A percentile compares a stretch with the other conserved stretches of the same genome.
These are phyloP conservation scores for Nothobranchius furzeri DNA, from an alignment of 2,113 vertebrate genomes.

Conservation along the genomic window DNA sequence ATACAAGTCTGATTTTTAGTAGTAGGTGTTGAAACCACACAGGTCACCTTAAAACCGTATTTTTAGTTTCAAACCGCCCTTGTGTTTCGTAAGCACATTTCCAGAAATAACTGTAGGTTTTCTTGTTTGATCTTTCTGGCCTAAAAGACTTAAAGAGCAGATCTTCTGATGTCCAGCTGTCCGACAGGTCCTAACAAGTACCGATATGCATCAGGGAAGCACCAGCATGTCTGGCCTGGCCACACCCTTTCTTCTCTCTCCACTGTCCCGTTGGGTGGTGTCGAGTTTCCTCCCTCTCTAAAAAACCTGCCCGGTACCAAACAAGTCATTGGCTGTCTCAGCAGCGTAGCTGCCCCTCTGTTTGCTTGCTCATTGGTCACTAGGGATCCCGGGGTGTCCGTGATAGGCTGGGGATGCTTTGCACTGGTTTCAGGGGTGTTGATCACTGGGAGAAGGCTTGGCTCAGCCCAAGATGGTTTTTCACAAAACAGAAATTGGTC, in stretches of 20 bases:
- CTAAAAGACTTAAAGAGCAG: background rate
- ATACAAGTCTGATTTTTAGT: conserved; percentile 9
- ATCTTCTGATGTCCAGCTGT: conserved; percentile 24
- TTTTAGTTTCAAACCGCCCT: background rate
- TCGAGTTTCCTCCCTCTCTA: conserved; percentile 64
- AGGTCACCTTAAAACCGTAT: background rate
- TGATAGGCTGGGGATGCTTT: conserved; percentile 52
- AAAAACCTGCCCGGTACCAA: conserved; percentile 71
- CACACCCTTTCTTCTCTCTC: conserved; percentile 66
- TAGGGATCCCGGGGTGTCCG: conserved; percentile 28
- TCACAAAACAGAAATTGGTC: conserved; percentile 47
- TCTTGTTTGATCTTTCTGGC: background rate
- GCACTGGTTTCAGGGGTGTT: conserved; percentile 42
- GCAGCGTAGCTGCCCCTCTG: conserved; percentile 56
- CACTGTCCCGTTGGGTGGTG: conserved; percentile 62
- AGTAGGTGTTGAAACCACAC: conserved; percentile 23
- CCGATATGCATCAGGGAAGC: conserved; percentile 36
- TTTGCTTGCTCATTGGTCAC: conserved; percentile 61
- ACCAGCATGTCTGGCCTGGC: conserved; percentile 63
- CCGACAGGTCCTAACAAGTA: conserved; percentile 26
- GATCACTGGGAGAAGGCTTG: conserved; percentile 49
- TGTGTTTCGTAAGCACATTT: no score
- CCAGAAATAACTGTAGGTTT: no score
- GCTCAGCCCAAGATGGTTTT: conserved; percentile 36
- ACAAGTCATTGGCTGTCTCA: conserved; percentile 62